Base-by-base conservation (phyloP, 2,888 invertebrate genomes). In the Agonopterix arenella region DNA sequence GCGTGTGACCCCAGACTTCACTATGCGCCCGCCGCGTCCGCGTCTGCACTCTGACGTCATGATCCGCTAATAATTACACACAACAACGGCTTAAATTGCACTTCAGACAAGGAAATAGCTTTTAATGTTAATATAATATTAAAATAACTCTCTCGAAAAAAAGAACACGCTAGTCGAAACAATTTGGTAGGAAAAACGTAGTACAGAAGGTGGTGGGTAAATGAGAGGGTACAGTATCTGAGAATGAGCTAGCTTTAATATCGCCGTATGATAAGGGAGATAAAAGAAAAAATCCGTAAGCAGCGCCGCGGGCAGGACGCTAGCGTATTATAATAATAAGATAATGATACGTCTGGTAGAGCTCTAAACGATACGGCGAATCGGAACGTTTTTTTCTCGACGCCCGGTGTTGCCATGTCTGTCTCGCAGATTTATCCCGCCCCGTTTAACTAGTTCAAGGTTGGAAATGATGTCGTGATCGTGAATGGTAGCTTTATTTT, bases 361-460 rank as follows among this genome's bases (percentile, higher is more conserved):
- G 76, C 62, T 68, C 68, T 77, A 80, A 78, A 72, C 77, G 79
- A 71, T 78, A 75, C 75, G 67, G 68, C 70, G 76, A 79, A 80
- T 65, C 67, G 62, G 64, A 58, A 68, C 56, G 68, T 64, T 81
- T 82, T 83, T 68, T 84, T 77, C 62, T 57, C 57, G 59, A 56
- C 56, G 53, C 57, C 56, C 58, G 60, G 72, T 78, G 79, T 77
- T 78, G 76, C 80, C 80, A 76, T 71, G 80, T 75, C 75, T 73
- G 71, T 66, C 68, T 68, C 63, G 62, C 64, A 68, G 75, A 81
- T 75, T 75, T 62, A 74, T 71, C 80, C 81, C 77, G 78, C 75
- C 70, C 70, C 68, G 73, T 74, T 76, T 68, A 86, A 84, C 84
- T 89, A 86, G 86, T 81, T 83, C 88, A 89, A 89, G 88, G 88